Evolutionary conservation across 2,888 invertebrate genomes (phyloP).

Genomic region (Bruchidius siliquastri): DNA sequence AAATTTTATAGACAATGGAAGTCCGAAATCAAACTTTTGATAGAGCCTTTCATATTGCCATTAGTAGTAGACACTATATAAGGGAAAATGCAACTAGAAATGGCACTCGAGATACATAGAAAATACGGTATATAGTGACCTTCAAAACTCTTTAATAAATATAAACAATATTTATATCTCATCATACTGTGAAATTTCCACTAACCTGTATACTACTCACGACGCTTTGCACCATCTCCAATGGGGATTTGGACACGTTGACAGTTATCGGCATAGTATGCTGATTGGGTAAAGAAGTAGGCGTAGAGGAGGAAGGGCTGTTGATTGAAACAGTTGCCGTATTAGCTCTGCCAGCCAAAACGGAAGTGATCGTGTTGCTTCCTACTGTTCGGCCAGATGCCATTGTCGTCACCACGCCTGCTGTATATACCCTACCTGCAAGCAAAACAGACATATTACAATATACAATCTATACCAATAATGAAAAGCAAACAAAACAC

Average conservation of each 20-base stretch:
- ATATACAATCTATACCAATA: no score
- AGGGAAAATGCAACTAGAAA: no score
- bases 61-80: no score
- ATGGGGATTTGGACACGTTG: slow-evolving; percentile 56
- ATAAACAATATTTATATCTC: no score
- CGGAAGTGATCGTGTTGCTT: slow-evolving; percentile 77
- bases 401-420: slow-evolving; percentile 56
- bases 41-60: no score
- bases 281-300: slow-evolving; percentile 35
- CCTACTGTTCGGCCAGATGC: slow-evolving; percentile 73
- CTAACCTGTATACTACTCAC: slow-evolving; percentile 60
- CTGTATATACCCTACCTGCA: slow-evolving; percentile 18
- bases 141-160: no score
- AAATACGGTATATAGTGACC: no score
- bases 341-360: slow-evolving; percentile 69
- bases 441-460: not conserved
- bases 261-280: slow-evolving; percentile 36
- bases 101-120: no score
- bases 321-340: slow-evolving; percentile 74
- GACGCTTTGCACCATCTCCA: slow-evolving; percentile 75
- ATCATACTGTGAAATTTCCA: not conserved
- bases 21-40: no score
- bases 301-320: slow-evolving; percentile 52
- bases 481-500: no score
- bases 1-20: no score